These are phyloP conservation scores for Tenrec ecaudatus DNA, from an alignment of 2,113 vertebrate species.

Conservation along the genomic window DNA sequence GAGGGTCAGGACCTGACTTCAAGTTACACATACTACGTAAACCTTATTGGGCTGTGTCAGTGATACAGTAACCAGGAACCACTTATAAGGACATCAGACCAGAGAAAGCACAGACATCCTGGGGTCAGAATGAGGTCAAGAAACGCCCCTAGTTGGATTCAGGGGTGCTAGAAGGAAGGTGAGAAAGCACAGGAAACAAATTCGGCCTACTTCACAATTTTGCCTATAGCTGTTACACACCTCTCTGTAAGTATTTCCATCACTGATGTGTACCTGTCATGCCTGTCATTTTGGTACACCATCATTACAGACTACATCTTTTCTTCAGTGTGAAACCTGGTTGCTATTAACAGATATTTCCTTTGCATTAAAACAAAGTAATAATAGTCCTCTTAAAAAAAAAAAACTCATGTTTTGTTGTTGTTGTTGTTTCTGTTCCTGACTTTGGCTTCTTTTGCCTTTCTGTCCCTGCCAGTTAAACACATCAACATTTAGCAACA, in stretches of 20 bases:
- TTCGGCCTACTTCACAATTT: constrained; percentile 35
- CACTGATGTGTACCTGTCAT: constrained; percentile 28
- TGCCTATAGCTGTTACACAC: constrained; percentile 25
- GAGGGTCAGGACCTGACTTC: not conserved
- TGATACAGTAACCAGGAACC: not conserved
- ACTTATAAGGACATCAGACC: not conserved
- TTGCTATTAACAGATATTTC: not conserved
- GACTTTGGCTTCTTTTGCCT: not conserved
- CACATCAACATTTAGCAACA: not conserved
- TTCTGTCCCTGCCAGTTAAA: not conserved
- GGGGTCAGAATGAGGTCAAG: not conserved
- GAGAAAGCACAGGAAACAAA: constrained; percentile 54
- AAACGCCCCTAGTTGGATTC: not conserved
- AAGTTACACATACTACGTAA: not conserved
- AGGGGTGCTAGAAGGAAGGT: constrained; percentile 49
- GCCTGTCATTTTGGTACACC: constrained; percentile 57
- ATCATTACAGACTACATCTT: not conserved
- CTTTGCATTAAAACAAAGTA: not conserved
- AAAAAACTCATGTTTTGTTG: not conserved
- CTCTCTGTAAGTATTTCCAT: constrained; percentile 39
- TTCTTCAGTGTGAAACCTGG: not conserved
- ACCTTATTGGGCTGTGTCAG: not conserved
- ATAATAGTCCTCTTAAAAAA: not conserved
- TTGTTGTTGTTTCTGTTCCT: constrained; percentile 22
- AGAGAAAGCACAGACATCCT: not conserved